Base-by-base conservation (phyloP, 1,140 invertebrate genomes). In the Hylyphantes graminicola region DNA sequence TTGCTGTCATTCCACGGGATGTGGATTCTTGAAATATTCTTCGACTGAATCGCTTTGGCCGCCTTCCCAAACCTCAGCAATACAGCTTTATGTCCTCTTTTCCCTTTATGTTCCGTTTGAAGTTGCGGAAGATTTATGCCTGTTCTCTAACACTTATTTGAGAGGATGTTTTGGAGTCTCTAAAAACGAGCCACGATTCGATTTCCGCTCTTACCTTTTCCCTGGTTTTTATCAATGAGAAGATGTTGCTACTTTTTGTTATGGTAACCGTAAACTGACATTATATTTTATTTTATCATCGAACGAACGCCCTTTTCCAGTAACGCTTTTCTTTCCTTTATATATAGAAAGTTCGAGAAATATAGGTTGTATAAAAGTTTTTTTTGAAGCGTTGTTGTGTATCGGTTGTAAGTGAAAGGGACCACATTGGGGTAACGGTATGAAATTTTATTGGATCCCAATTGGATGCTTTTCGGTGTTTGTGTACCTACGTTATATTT, bases 91-190 rank as follows among this genome's bases (percentile, higher is more conserved):
- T 73, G 79, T 73, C 35, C 35, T 35, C 67, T 81, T 73, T 70
- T 72, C 50, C 57, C 55, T 81, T 73, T 81, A 81, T 72, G 79
- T 73, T 81, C 67, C 19, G 51, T 73, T 63, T n/a, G 68, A 61
- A 63, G 67, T 73, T 73, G 55, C 51, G 35, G 35, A 35, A 81
- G 79, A 81, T 81, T 81, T 81, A 81, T 81, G 68, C 68, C 68
- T 11, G 61, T 53, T 70, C 64, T 70, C 64, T 81, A 73, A 73
- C 67, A 81, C 79, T 73, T 81, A 81, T 81, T 81, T 81, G 72
- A 81, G 51, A 53, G 79, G 79, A 81, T 81, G 79, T 81, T 73
- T 81, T 81, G n/a, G 64, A 81, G 67, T 63, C 68, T 73, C 67
- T 81, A 72, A 81, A 35, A 81, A 73, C 19, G 68, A 54, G 57